phyloP scores from a whole-genome alignment of 1,140 invertebrate species.

The Melitaea cinxia region DNA sequence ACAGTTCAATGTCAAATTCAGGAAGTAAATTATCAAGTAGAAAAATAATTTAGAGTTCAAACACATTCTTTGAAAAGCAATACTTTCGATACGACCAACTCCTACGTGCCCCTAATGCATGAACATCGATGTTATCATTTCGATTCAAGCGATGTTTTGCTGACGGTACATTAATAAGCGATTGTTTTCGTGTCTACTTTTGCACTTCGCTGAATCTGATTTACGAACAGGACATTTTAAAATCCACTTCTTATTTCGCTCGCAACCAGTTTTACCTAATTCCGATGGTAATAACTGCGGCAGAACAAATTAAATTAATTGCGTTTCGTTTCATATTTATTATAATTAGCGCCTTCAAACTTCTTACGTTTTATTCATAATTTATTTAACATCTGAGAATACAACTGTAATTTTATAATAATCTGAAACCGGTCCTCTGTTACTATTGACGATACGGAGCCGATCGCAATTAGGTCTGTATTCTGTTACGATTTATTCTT shows the following conservation, averaged over 20 bases:
- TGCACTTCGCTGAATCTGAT: conserved; percentile 75
- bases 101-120: conserved; percentile 23
- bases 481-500: conserved; percentile 65
- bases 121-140: conserved; percentile 29
- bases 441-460: conserved; percentile 33
- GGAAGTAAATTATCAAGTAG: not conserved
- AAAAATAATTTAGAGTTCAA: not conserved
- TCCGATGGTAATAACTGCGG: conserved; percentile 61
- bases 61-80: not conserved
- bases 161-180: conserved; percentile 64
- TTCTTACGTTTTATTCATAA: conserved; percentile 45
- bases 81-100: not conserved
- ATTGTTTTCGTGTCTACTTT: conserved; percentile 74
- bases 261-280: conserved; percentile 67
- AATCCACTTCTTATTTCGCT: conserved; percentile 51
- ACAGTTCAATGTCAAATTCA: not conserved
- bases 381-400: conserved; percentile 13
- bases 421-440: conserved; percentile 26
- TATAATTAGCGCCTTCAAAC: conserved; percentile 56
- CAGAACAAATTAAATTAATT: conserved; percentile 69
- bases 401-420: conserved; percentile 22
- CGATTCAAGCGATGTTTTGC: conserved; percentile 44
- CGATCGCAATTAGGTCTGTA: conserved; percentile 60
- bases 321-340: conserved; percentile 44
- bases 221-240: conserved; percentile 55